phyloP scores from a whole-genome alignment of 2,113 vertebrate species.

The Ciconia stormi region DNA sequence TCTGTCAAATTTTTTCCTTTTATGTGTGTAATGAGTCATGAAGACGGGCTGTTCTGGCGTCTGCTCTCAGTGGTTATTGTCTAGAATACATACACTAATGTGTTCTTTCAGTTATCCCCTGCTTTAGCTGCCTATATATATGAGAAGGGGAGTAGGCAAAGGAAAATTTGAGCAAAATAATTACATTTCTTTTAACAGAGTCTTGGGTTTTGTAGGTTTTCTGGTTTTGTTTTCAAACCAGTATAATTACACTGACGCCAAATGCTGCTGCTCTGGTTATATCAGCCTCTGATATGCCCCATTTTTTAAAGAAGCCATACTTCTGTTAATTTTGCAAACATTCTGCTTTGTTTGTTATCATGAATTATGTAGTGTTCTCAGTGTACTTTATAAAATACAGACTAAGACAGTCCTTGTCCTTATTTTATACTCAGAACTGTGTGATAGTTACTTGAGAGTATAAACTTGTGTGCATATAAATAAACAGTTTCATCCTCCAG shows the following conservation, averaged over 20 bases:
- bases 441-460: not conserved
- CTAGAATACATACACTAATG: slow-evolving; percentile 3
- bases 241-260: accelerated
- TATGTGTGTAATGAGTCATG: slow-evolving; percentile 12
- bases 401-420: not conserved
- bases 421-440: not conserved
- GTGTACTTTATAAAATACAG: not conserved
- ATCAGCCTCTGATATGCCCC: not conserved
- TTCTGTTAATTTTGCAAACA: not conserved
- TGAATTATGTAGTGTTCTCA: not conserved
- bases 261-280: not conserved
- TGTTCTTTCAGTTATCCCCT: slow-evolving; percentile 15
- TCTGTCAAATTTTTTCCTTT: not conserved
- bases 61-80: slow-evolving; percentile 21
- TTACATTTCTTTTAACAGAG: not conserved
- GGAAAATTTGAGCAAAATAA: slow-evolving; percentile 49
- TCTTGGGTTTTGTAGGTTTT: not conserved
- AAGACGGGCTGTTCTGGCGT: not conserved
- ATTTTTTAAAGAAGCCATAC: not conserved
- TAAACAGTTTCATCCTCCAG: not conserved
- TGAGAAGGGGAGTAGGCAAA: not conserved
- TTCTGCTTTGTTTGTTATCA: not conserved
- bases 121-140: not conserved
- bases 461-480: not conserved
- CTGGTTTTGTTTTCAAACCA: not conserved